Conservation (phyloP, 2,888 invertebrate species). For the Uloborus plumipes region DNA sequence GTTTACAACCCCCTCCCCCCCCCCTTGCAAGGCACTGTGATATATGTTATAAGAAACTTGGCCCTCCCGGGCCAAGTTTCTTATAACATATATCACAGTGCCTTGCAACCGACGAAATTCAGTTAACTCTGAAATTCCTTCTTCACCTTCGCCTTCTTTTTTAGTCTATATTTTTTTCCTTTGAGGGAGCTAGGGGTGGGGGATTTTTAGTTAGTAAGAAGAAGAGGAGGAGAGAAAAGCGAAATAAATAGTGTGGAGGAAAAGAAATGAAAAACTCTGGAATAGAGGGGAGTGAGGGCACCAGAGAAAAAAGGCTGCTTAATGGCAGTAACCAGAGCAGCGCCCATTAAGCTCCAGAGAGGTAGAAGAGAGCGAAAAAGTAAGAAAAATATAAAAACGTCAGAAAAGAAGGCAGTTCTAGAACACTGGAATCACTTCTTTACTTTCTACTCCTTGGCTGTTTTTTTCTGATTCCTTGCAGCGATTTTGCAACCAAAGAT, state of each 20-base stretch:
- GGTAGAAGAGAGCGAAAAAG: conserved; percentile 27
- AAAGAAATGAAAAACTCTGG: conserved; percentile 39
- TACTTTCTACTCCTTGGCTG: conserved; percentile 22
- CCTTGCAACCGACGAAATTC: conserved; percentile 22
- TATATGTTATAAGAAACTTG: conserved; percentile 4
- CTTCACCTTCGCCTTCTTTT: conserved; percentile 15
- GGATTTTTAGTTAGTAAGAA: conserved; percentile 51
- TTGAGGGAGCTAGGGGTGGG: not conserved
- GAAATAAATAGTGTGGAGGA: conserved; percentile 22
- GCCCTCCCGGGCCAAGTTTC: conserved; percentile 10
- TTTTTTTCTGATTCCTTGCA: conserved; percentile 28
- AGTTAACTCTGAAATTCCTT: conserved; percentile 32
- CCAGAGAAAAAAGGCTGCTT: conserved; percentile 37
- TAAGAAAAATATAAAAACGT: conserved; percentile 39
- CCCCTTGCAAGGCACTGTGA: conserved; percentile 8
- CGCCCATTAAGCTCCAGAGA: conserved; percentile 50
- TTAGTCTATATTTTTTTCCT: not conserved
- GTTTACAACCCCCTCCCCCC: too few relatives aligned
- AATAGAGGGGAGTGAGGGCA: conserved; percentile 11
- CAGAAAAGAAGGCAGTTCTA: conserved; percentile 51
- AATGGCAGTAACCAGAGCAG: conserved; percentile 63
- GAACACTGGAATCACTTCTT: conserved; percentile 59
- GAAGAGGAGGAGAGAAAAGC: conserved; percentile 17
- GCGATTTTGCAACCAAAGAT: conserved; percentile 55
- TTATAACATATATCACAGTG: conserved; percentile 15